Evolutionary conservation across 2,113 vertebrate genomes (phyloP), one percentile per base, ranked within the genome.

Genomic region (Malaclemys terrapin): DNA sequence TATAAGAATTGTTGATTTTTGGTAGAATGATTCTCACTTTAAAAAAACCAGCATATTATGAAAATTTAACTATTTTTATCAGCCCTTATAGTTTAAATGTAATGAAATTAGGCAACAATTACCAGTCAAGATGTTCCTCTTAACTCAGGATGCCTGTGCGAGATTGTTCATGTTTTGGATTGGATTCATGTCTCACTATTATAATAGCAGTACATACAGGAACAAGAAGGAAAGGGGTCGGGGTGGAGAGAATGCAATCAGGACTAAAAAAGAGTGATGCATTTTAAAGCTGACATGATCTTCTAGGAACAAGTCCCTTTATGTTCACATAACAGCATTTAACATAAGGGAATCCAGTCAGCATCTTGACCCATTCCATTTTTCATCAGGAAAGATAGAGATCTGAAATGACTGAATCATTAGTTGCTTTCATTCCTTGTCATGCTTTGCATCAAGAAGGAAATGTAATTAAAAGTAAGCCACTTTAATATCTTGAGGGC

Each of bases 321-420:
- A 96, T 89, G 85, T 95, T 97, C 94, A 96, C 82, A 47, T 89
- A 1, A 0, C n/a, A 80, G 89, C 84, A 92, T 93, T 97, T 97
- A 96, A 97, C 96, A 96, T 96, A 96, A 95, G 96, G 96, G 96
- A 97, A 97, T 96, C 80, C 91, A 94, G 92, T 92, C 91, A 95
- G 92, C 93, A 97, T 89, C 93, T 95, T 97, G 96, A 95, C 94
- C 95, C 95, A 83, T 95, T 95, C 97, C 91, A 65, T 95, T 96
- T 87, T 97, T 97, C 88, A 90, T 94, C 87, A 59, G 59, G 86
- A 96, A 92, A 95, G 95, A 96, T 96, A 95, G 95, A 97, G 96
- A 96, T 96, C 92, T 0, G 85, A 96, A 96, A 95, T 9, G 1
- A 80, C 96, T 97, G 84, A 97, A 94, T 93, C 92, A 53, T 65